Evolutionary conservation across 2,888 invertebrate genomes (phyloP).

Genomic region (Isotomurus palustris): DNA sequence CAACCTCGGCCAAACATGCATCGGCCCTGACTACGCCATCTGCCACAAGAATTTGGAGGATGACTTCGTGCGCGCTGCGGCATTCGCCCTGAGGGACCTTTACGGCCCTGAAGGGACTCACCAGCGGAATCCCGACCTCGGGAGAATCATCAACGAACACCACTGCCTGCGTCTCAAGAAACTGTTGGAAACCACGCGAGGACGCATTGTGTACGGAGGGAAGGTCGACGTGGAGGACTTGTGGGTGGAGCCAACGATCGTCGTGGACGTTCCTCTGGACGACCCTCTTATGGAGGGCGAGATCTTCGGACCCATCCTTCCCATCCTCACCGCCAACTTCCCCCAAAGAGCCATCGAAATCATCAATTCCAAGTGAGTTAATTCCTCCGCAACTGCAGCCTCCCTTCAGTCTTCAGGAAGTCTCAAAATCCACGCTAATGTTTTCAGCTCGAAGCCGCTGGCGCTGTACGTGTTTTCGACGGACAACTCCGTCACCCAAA

Average conservation of each 20-base stretch:
- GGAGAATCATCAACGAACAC: conserved; percentile 67
- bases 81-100: conserved; percentile 68
- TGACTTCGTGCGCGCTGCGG: conserved; percentile 63
- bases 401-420: neutral
- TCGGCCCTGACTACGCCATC: conserved; percentile 91
- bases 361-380: conserved; percentile 52
- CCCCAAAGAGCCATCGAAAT: conserved; percentile 88
- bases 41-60: conserved; percentile 70
- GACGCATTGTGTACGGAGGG: conserved; percentile 74
- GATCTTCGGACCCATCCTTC: conserved; percentile 95
- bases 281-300: conserved; percentile 61
- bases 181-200: conserved; percentile 37
- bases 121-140: conserved; percentile 73
- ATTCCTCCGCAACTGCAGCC: neutral
- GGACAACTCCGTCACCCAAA: conserved; percentile 1
- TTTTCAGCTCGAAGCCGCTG: conserved; percentile 21
- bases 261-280: conserved; percentile 28
- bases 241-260: conserved; percentile 80
- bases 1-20: conserved; percentile 70
- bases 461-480: conserved; percentile 36
- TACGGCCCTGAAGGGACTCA: conserved; percentile 66
- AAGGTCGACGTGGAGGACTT: conserved; percentile 65
- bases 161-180: conserved; percentile 62
- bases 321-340: conserved; percentile 75
- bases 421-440: neutral